A percentile compares a stretch with the other conserved stretches of the same genome.
These are phyloP conservation scores for Myrmophylax atrothorax DNA, from an alignment of 2,113 vertebrate species.

Conservation along the genomic window DNA sequence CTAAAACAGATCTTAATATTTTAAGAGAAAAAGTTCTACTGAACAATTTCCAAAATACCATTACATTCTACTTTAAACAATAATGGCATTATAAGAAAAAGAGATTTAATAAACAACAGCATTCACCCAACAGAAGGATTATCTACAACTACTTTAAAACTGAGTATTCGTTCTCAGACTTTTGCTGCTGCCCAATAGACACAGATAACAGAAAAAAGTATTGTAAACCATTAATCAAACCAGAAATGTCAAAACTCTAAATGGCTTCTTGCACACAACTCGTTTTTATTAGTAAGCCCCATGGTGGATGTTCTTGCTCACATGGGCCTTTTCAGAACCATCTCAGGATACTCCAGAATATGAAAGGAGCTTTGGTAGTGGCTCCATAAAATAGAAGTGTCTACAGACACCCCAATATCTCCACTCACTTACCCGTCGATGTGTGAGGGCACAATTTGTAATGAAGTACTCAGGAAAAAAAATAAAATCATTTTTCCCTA, in stretches of 20 bases:
- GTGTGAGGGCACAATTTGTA: neutral
- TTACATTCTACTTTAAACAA: neutral
- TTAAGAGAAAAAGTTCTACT: neutral
- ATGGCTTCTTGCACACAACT: slow-evolving; percentile 39
- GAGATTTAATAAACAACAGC: neutral
- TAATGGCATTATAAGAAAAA: neutral
- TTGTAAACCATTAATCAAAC: slow-evolving; percentile 17
- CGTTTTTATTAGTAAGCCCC: slow-evolving; percentile 53
- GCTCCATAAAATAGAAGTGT: neutral
- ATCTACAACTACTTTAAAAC: slow-evolving; percentile 16
- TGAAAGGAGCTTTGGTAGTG: neutral
- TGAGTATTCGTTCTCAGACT: slow-evolving; percentile 19
- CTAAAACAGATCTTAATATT: neutral
- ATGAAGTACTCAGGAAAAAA: neutral
- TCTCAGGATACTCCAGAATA: slow-evolving; percentile 1
- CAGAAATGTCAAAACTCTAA: neutral
- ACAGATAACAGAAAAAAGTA: neutral
- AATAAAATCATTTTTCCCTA: neutral
- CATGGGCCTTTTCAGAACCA: slow-evolving; percentile 52
- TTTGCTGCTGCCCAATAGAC: neutral
- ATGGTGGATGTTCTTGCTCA: slow-evolving; percentile 39
- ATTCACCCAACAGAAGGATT: neutral
- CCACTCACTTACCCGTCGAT: neutral
- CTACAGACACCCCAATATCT: neutral
- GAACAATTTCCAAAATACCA: neutral